Evolutionary conservation across 2,888 invertebrate genomes (phyloP).

Genomic region (Rotaria macrura): DNA sequence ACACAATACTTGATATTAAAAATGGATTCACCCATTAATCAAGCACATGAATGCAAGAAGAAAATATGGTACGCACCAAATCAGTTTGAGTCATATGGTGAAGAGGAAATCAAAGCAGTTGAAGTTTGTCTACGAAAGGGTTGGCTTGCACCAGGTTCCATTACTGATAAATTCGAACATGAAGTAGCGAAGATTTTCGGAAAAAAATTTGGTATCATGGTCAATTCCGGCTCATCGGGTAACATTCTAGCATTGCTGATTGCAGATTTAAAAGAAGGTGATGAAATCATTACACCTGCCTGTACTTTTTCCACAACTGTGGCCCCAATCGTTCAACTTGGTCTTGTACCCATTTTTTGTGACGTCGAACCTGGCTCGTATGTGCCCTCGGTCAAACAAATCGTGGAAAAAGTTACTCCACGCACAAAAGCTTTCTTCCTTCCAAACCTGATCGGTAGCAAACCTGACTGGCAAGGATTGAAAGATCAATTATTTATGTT

Average conservation of each 20-base stretch:
- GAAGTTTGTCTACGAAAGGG: neutral
- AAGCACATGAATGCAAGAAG: no score
- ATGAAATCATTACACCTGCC: neutral
- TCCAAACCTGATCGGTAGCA: neutral
- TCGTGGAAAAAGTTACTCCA: neutral
- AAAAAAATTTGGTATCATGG: neutral
- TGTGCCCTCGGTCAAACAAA: no score
- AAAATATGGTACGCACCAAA: neutral
- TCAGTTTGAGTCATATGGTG: neutral
- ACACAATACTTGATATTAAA: no score
- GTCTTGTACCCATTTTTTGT: neutral
- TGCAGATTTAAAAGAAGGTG: neutral
- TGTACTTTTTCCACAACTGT: neutral
- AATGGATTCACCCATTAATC: no score
- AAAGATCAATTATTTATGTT: neutral
- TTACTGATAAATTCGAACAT: neutral
- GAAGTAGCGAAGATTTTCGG: neutral
- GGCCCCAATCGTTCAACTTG: neutral
- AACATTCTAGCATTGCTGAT: neutral
- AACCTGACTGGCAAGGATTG: neutral
- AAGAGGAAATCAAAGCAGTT: neutral
- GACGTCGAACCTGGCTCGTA: neutral
- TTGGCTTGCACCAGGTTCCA: neutral
- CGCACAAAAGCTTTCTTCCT: neutral
- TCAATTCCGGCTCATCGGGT: neutral